A percentile compares a stretch with the other conserved stretches of the same genome.
phyloP scores from a whole-genome alignment of 2,888 invertebrate genomes.

The Trichopria drosophilae region DNA sequence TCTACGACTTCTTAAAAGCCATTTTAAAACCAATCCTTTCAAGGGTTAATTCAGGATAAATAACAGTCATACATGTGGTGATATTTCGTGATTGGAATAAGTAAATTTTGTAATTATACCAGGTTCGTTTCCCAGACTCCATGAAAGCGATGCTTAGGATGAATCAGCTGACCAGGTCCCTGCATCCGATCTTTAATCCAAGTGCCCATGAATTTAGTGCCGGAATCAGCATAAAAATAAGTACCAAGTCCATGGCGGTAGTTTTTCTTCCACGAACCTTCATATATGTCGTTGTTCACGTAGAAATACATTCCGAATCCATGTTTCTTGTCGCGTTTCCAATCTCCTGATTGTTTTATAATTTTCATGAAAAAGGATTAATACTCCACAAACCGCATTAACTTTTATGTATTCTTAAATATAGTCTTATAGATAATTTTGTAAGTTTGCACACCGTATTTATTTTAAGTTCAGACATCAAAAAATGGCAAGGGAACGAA shows the following conservation, averaged over 20 bases:
- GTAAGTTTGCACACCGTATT: too few relatives aligned
- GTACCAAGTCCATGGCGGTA: constrained; percentile 78
- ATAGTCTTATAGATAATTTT: too few relatives aligned
- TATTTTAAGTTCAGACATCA: too few relatives aligned
- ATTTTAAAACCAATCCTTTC: too few relatives aligned
- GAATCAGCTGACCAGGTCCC: constrained; percentile 74
- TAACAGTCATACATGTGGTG: too few relatives aligned
- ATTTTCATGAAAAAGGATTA: too few relatives aligned
- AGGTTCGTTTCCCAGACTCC: constrained; percentile 72
- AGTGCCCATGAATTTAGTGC: constrained; percentile 70
- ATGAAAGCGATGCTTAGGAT: constrained; percentile 69
- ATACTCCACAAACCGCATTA: background rate
- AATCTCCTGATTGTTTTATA: too few relatives aligned
- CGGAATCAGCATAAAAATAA: constrained; percentile 68
- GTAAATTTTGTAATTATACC: constrained; percentile 32
- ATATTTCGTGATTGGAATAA: too few relatives aligned
- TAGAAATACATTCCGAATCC: constrained; percentile 77
- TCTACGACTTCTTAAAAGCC: too few relatives aligned
- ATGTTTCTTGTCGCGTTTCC: constrained; percentile 71
- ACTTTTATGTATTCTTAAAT: too few relatives aligned
- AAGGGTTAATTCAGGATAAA: too few relatives aligned
- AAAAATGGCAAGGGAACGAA: too few relatives aligned
- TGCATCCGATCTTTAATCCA: constrained; percentile 76
- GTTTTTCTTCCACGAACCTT: constrained; percentile 77
- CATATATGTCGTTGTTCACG: constrained; percentile 77